Conservation (phyloP, 2,797 vertebrate species). For the Xenopus petersii region DNA sequence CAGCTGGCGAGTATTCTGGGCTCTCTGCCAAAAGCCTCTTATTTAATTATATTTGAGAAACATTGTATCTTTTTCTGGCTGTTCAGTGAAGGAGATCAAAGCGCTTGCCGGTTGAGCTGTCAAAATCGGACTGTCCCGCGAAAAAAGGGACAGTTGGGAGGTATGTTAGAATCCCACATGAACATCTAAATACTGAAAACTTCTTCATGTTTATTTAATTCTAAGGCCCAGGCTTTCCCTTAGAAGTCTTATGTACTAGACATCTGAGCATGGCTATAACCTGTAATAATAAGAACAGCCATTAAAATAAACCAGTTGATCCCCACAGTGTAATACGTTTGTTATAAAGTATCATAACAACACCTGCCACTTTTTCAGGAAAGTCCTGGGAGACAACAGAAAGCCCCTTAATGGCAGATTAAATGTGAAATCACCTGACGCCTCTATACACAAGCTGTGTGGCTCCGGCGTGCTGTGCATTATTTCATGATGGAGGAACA, state of each 20-base stretch:
- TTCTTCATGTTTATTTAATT: neutral
- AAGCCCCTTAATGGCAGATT: conserved; percentile 62
- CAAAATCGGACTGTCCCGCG: no score
- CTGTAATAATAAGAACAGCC: neutral
- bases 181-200: neutral
- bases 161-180: no score
- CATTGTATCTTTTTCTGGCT: no score
- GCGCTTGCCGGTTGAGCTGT: no score
- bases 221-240: neutral
- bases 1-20: no score
- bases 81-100: no score
- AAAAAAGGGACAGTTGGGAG: no score
- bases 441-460: conserved; percentile 58
- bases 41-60: no score
- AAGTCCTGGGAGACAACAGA: conserved; percentile 52
- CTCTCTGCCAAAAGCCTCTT: no score
- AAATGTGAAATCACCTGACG: conserved; percentile 58
- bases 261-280: neutral
- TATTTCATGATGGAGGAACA: conserved; percentile 68
- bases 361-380: conserved; percentile 39
- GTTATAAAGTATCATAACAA: conserved; percentile 20
- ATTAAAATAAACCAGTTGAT: conserved; percentile 7
- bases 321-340: conserved; percentile 5
- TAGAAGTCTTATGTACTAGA: neutral
- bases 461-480: conserved; percentile 65